Percentiles rank a stretch among this genome's conserved stretches.
Evolutionary conservation across 1,140 invertebrate species (phyloP).

Genomic region (Drosophila arizonae): DNA sequence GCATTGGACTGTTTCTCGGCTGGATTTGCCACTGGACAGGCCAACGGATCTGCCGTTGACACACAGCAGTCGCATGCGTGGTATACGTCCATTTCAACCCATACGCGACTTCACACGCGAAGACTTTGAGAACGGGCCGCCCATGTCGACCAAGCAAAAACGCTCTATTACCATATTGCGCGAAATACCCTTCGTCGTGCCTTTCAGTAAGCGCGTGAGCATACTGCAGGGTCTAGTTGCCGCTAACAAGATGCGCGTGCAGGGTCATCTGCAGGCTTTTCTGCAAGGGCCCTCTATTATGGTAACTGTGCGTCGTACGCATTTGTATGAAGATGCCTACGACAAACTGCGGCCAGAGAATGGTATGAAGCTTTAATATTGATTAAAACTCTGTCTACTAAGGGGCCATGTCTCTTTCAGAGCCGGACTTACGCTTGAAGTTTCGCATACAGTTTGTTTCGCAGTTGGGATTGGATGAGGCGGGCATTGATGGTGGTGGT

Average conservation of each 20-base stretch:
- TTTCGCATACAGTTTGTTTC: slow-evolving; percentile 96
- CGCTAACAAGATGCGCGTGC: slow-evolving; percentile 83
- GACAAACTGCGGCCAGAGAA: slow-evolving; percentile 96
- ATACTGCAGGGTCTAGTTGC: slow-evolving; percentile 90
- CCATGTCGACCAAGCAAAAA: slow-evolving; percentile 93
- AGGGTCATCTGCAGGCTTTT: slow-evolving; percentile 89
- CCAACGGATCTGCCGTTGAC: slow-evolving; percentile 86
- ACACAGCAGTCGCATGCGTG: slow-evolving; percentile 84
- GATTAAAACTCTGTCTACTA: not conserved
- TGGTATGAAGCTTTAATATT: slow-evolving; percentile 83
- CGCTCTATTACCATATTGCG: slow-evolving; percentile 93
- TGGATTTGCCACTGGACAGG: slow-evolving; percentile 87
- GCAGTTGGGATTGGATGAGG: slow-evolving; percentile 94
- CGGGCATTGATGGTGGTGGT: slow-evolving; percentile 97
- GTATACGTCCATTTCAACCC: slow-evolving; percentile 87
- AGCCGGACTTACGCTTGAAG: slow-evolving; percentile 92
- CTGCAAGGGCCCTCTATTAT: slow-evolving; percentile 90
- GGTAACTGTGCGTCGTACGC: slow-evolving; percentile 93
- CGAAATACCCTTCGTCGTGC: slow-evolving; percentile 96
- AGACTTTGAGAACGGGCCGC: slow-evolving; percentile 89
- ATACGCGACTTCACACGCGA: slow-evolving; percentile 86
- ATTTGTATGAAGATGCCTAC: slow-evolving; percentile 98
- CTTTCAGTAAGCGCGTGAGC: slow-evolving; percentile 94
- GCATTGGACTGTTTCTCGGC: slow-evolving; percentile 90
- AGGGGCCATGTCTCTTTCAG: slow-evolving; percentile 83